phyloP scores from a whole-genome alignment of 2,797 vertebrate genomes.

The Eupleurogrammus muticus region DNA sequence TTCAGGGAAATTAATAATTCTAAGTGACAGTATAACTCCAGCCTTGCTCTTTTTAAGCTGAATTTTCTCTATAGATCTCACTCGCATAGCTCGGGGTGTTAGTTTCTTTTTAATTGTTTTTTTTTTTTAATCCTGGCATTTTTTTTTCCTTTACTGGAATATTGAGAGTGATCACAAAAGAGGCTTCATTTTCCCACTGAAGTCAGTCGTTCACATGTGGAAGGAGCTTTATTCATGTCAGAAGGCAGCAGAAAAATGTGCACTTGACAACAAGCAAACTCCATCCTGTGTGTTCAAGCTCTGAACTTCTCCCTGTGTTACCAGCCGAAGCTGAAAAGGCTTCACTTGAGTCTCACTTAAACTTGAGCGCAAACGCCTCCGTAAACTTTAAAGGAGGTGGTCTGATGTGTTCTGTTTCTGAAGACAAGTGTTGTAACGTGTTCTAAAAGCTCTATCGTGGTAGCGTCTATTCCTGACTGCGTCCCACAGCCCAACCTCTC shows the following conservation, averaged over 20 bases:
- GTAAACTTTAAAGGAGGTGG: neutral
- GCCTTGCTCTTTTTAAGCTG: slow-evolving; percentile 10
- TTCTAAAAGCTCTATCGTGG: too few relatives aligned
- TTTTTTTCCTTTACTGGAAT: slow-evolving; percentile 25
- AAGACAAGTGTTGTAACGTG: neutral
- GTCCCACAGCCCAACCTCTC: neutral
- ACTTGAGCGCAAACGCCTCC: neutral
- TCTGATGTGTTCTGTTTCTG: neutral
- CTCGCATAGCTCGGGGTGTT: slow-evolving; percentile 17
- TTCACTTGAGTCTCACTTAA: neutral
- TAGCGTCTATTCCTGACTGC: too few relatives aligned
- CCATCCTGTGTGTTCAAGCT: neutral
- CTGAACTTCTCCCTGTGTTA: neutral
- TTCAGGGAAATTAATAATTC: neutral
- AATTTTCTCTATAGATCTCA: slow-evolving; percentile 13
- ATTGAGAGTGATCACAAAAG: slow-evolving; percentile 40
- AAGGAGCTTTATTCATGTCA: neutral
- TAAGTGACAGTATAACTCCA: neutral
- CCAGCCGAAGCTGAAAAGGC: neutral
- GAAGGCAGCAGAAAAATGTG: too few relatives aligned
- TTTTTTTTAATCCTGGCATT: slow-evolving; percentile 5
- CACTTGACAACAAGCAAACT: neutral
- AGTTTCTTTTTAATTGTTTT: slow-evolving; percentile 3
- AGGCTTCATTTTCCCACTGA: slow-evolving; percentile 1
- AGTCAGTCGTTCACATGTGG: neutral